Percentiles rank a stretch among this genome's conserved stretches.
phyloP scores from a whole-genome alignment of 1,140 invertebrate genomes.

The Cheumatopsyche charites region DNA sequence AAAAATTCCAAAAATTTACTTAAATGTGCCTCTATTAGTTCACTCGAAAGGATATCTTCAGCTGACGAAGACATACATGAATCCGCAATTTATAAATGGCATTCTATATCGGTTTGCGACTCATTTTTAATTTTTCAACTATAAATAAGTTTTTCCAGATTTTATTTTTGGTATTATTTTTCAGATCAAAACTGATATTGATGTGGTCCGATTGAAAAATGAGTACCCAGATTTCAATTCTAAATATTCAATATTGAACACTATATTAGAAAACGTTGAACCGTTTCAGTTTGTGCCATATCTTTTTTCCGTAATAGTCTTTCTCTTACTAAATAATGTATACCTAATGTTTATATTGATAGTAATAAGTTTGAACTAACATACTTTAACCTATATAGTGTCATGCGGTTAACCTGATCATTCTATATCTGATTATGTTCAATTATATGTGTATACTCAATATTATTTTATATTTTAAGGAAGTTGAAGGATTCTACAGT shows the following conservation, averaged over 20 bases:
- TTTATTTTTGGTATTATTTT: background rate
- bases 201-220: background rate
- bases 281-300: conserved; percentile 34
- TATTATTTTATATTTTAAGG: conserved; percentile 4
- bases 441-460: background rate
- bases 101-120: background rate
- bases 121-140: background rate
- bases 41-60: conserved; percentile 10
- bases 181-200: background rate
- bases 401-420: background rate
- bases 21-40: background rate
- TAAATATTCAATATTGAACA: conserved; percentile 29
- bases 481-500: conserved; percentile 1
- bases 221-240: background rate
- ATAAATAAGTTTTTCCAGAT: background rate
- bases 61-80: background rate
- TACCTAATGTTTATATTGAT: background rate
- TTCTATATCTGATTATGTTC: background rate
- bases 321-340: background rate
- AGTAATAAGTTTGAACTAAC: too few relatives aligned
- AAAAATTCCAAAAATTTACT: background rate
- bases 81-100: background rate
- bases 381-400: background rate
- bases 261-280: conserved; percentile 30
- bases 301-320: conserved; percentile 9